Evolutionary conservation across 2,888 invertebrate species (phyloP).

Genomic region (Stenoptilia bipunctidactyla): DNA sequence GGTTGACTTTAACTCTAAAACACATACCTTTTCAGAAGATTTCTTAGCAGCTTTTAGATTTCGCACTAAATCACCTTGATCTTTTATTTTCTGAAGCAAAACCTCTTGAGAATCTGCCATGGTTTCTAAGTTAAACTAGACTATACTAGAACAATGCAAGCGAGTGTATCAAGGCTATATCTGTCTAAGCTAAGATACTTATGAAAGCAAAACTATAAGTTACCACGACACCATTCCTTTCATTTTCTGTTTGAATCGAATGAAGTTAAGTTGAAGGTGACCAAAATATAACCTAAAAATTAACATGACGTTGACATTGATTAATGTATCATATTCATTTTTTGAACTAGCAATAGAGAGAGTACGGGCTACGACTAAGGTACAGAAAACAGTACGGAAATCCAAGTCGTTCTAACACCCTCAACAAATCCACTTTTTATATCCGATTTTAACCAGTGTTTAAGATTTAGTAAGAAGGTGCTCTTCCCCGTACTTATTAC

Average conservation of each 20-base stretch:
- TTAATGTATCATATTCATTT: too few relatives aligned
- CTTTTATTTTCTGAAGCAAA: conserved; percentile 51
- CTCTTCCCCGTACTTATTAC: too few relatives aligned
- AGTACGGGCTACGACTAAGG: too few relatives aligned
- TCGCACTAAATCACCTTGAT: conserved; percentile 85
- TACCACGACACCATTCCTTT: conserved; percentile 36
- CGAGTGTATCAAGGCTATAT: conserved; percentile 29
- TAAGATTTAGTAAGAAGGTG: too few relatives aligned
- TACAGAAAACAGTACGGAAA: too few relatives aligned
- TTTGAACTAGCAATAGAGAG: too few relatives aligned
- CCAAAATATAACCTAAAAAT: not conserved
- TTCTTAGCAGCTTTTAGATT: conserved; percentile 86
- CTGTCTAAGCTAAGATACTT: conserved; percentile 17
- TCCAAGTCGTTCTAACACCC: too few relatives aligned
- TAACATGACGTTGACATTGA: not conserved
- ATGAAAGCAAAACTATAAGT: conserved; percentile 29
- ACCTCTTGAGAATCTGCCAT: conserved; percentile 51
- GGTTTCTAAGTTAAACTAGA: conserved; percentile 10
- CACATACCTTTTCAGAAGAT: conserved; percentile 78
- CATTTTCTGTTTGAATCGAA: conserved; percentile 23
- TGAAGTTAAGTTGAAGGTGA: not conserved
- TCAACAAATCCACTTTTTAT: too few relatives aligned
- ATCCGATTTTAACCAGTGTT: too few relatives aligned
- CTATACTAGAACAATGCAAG: not conserved
- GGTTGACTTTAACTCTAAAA: not conserved